phyloP scores from a whole-genome alignment of 2,888 invertebrate species.

The Eupithecia dodoneata region DNA sequence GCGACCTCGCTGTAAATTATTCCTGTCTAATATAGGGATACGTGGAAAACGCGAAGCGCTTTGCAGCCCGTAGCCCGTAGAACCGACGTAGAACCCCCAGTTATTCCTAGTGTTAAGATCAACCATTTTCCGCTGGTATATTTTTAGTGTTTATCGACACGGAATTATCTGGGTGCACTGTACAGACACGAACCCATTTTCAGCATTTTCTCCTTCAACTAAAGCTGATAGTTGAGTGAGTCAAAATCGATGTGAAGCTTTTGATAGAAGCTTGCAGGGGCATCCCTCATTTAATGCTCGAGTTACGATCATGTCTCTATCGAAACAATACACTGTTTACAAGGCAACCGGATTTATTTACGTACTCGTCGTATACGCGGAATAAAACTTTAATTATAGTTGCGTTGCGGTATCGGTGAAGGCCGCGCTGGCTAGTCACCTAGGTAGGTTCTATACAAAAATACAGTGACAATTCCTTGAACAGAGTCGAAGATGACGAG shows the following conservation, averaged over 20 bases:
- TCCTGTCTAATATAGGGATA: constrained; percentile 11
- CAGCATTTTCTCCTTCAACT: constrained; percentile 26
- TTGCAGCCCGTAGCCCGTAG: constrained; percentile 28
- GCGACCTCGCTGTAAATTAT: constrained; percentile 24
- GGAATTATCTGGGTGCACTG: constrained; percentile 39
- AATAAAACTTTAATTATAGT: constrained; percentile 30
- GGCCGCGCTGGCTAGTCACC: constrained; percentile 40
- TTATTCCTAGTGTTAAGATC: constrained; percentile 48
- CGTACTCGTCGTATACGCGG: constrained; percentile 15
- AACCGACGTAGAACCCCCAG: constrained; percentile 46
- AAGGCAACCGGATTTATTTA: constrained; percentile 30
- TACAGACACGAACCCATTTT: constrained; percentile 25
- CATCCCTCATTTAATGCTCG: constrained; percentile 31
- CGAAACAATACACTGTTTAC: constrained; percentile 28
- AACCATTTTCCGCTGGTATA: constrained; percentile 44
- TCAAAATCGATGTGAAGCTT: constrained; percentile 40
- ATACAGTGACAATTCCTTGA: constrained; percentile 80
- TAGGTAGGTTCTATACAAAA: constrained; percentile 60
- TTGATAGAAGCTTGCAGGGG: constrained; percentile 34
- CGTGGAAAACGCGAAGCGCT: constrained; percentile 40
- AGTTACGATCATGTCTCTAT: constrained; percentile 35
- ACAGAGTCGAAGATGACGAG: constrained; percentile 82
- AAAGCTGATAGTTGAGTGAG: constrained; percentile 36
- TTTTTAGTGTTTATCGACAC: constrained; percentile 48
- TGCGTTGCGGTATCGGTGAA: constrained; percentile 37